Conservation (phyloP, 2,797 vertebrate species). For the Bryconaethiops microstoma region DNA sequence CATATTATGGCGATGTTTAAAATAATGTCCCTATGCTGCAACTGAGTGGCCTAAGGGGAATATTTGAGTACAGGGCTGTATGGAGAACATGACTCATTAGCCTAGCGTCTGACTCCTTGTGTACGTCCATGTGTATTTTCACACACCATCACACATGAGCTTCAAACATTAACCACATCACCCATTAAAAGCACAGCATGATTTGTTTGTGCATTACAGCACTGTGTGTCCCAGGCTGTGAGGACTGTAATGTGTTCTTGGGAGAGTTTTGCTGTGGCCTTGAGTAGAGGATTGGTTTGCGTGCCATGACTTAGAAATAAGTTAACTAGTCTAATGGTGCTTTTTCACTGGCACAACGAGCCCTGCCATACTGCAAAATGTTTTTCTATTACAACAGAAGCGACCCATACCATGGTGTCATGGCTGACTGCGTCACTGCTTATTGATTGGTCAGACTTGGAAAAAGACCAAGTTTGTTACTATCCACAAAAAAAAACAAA, state of each 20-base stretch:
- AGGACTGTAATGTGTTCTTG: neutral
- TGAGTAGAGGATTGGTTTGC: neutral
- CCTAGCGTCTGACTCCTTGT: neutral
- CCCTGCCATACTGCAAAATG: too few relatives aligned
- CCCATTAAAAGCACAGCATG: neutral
- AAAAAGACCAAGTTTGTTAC: too few relatives aligned
- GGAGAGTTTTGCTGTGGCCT: neutral
- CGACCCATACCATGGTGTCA: too few relatives aligned
- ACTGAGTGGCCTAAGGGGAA: neutral
- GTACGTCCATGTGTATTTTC: neutral
- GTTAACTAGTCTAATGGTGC: too few relatives aligned
- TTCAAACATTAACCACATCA: neutral
- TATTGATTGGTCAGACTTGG: too few relatives aligned
- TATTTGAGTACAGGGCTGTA: neutral
- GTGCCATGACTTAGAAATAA: too few relatives aligned
- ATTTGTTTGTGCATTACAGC: neutral
- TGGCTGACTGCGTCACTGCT: too few relatives aligned
- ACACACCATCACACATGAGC: neutral
- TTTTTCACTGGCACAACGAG: neutral
- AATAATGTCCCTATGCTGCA: neutral
- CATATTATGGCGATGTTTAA: neutral
- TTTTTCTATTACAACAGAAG: too few relatives aligned
- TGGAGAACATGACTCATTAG: neutral
- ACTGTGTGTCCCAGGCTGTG: neutral
- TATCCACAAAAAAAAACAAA: too few relatives aligned